Conservation (phyloP, 1,140 invertebrate species). For the Gerris buenoi region DNA sequence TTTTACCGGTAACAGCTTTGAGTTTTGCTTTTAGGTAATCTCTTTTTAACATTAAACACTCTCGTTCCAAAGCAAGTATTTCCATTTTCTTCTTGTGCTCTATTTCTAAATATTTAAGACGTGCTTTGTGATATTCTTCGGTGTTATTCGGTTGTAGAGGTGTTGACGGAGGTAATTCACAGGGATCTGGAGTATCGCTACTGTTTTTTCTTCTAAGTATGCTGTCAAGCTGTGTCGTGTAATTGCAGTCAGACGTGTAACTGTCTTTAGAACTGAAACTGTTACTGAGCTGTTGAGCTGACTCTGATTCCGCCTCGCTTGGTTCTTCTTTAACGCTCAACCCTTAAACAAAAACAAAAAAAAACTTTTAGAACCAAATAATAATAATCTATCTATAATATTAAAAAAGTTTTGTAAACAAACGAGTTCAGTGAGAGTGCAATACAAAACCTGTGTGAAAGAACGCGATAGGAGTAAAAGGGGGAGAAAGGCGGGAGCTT, state of each 20-base stretch:
- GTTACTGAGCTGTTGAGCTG: background rate
- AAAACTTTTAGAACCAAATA: too few relatives aligned
- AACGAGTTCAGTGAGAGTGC: too few relatives aligned
- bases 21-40: background rate
- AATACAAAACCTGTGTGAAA: too few relatives aligned
- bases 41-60: background rate
- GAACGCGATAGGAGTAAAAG: too few relatives aligned
- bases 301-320: background rate
- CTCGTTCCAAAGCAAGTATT: background rate
- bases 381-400: too few relatives aligned
- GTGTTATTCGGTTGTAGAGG: background rate
- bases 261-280: background rate
- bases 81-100: background rate
- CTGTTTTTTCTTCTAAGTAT: background rate
- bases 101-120: background rate
- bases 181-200: background rate
- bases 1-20: background rate
- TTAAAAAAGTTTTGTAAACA: too few relatives aligned
- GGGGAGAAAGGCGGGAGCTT: too few relatives aligned
- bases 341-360: background rate
- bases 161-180: background rate
- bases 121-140: background rate
- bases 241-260: background rate
- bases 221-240: background rate
- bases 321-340: background rate